Conservation (phyloP, 2,888 invertebrate genomes). For the Drosophila limbata region DNA sequence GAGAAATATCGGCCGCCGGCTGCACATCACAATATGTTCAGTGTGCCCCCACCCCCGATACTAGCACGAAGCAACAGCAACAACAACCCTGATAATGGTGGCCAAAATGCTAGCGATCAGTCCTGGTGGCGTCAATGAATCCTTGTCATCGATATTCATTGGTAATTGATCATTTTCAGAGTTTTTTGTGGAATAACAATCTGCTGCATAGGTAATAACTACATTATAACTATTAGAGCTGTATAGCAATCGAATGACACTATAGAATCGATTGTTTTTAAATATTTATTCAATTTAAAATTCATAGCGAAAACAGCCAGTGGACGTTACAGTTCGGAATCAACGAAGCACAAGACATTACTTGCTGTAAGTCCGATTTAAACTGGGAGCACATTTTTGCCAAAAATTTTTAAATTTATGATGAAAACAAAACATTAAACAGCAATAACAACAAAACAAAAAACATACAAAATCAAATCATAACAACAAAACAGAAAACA, state of each 20-base stretch:
- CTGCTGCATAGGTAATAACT: conserved; percentile 50
- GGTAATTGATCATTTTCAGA: conserved; percentile 45
- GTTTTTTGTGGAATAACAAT: conserved; percentile 29
- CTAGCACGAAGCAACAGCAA: conserved; percentile 80
- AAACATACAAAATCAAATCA: conserved; percentile 12
- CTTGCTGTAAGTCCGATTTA: conserved; percentile 52
- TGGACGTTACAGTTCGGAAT: conserved; percentile 53
- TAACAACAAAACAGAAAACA: conserved; percentile 24
- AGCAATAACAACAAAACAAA: conserved; percentile 3
- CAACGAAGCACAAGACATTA: conserved; percentile 36
- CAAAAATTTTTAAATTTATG: conserved; percentile 34
- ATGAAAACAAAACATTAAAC: conserved; percentile 17
- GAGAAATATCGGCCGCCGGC: conserved; percentile 92
- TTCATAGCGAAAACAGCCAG: conserved; percentile 51
- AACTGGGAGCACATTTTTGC: conserved; percentile 41
- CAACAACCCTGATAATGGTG: conserved; percentile 72
- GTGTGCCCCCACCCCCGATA: conserved; percentile 83
- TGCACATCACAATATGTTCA: conserved; percentile 85
- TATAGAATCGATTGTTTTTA: conserved; percentile 43
- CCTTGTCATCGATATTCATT: conserved; percentile 40
- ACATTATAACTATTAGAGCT: conserved; percentile 25
- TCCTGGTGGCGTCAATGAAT: conserved; percentile 83
- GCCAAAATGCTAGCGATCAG: conserved; percentile 76
- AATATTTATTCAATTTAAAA: conserved; percentile 64
- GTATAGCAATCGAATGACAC: conserved; percentile 31